A percentile compares a stretch with the other conserved stretches of the same genome.
phyloP scores from a whole-genome alignment of 1,140 invertebrate species.

The Yoshiicerus persimilis region DNA sequence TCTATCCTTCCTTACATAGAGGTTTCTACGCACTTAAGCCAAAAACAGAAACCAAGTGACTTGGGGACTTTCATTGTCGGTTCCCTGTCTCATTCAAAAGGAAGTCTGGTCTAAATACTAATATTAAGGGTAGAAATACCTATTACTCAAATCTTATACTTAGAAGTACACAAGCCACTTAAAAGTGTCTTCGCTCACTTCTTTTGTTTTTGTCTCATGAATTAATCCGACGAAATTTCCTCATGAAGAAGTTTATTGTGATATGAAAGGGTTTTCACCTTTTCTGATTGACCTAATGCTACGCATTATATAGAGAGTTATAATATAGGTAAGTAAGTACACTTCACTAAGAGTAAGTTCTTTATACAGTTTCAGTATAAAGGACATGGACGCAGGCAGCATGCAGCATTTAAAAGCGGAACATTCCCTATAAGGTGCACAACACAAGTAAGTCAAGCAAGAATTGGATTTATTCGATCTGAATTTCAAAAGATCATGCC shows the following conservation, averaged over 20 bases:
- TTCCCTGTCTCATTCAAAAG: background rate
- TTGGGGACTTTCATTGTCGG: background rate
- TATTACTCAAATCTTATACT: background rate
- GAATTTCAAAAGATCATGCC: background rate
- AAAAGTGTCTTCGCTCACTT: background rate
- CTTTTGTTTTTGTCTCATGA: slow-evolving; percentile 16
- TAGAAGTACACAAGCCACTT: background rate
- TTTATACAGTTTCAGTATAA: too few species aligned
- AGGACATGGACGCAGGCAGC: background rate
- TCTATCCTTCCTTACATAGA: background rate
- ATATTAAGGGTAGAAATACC: background rate
- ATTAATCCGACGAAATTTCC: slow-evolving; percentile 32
- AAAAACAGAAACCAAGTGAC: background rate
- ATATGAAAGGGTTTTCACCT: background rate
- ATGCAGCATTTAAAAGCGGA: background rate
- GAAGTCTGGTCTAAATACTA: background rate
- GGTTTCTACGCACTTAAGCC: background rate
- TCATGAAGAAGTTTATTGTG: background rate
- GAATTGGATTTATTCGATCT: background rate
- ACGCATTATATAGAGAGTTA: background rate
- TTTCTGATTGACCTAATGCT: background rate
- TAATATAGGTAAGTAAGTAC: too few species aligned
- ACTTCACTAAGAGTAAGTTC: too few species aligned
- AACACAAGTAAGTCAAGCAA: background rate
- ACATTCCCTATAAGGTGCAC: background rate